These are phyloP conservation scores for Anolis apletophallus DNA, from an alignment of 2,797 vertebrate genomes.

Conservation along the genomic window DNA sequence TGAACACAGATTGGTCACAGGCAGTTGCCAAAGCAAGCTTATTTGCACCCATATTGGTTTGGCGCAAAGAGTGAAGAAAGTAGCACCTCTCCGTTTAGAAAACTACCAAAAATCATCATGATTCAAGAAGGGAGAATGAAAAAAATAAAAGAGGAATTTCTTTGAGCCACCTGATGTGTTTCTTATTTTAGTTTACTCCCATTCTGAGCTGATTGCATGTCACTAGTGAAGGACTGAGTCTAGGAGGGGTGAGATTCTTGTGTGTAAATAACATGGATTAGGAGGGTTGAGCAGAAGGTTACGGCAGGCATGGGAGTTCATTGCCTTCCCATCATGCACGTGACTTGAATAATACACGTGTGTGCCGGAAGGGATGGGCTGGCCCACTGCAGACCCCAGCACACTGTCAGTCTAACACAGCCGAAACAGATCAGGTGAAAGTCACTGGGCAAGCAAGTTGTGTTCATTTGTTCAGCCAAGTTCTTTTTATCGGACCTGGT, in stretches of 20 bases:
- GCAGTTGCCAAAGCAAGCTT: background rate
- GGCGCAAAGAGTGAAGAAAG: background rate
- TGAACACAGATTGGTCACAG: background rate
- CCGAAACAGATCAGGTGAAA: slow-evolving; percentile 43
- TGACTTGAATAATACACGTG: background rate
- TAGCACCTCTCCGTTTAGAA: background rate
- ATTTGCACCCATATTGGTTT: background rate
- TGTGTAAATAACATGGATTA: background rate
- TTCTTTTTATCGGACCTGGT: slow-evolving; percentile 33
- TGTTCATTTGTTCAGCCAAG: slow-evolving; percentile 11
- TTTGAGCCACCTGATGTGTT: background rate
- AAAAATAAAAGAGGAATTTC: background rate
- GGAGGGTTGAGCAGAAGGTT: slow-evolving; percentile 1
- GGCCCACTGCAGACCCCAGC: background rate
- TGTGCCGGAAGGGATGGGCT: slow-evolving; percentile 10
- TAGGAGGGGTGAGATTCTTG: background rate
- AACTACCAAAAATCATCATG: background rate
- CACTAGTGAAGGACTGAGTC: background rate
- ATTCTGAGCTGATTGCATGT: background rate
- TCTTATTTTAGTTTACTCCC: background rate
- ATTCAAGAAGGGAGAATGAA: no score
- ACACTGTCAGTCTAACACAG: slow-evolving; percentile 23
- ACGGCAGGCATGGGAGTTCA: background rate
- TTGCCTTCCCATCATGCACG: slow-evolving; percentile 5
- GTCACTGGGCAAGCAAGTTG: slow-evolving; percentile 21